Base-by-base conservation (phyloP, 23 tunicate species). In the Aplidium turbinatum region DNA sequence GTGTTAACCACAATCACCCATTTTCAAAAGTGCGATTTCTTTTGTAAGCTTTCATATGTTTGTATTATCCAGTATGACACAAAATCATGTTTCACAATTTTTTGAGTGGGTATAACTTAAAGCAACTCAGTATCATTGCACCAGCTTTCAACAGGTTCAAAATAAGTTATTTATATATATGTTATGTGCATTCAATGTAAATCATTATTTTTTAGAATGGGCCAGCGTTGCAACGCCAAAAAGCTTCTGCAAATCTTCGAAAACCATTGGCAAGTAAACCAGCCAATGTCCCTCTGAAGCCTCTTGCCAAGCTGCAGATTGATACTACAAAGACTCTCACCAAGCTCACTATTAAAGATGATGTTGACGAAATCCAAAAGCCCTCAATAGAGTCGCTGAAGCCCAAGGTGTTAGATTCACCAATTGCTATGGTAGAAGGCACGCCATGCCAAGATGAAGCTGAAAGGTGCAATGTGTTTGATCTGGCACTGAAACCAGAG, bases 381-480 rank as follows among this genome's bases (percentile, higher is more conserved):
- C 82, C 55, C 36, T 5, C 68, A 1, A 31, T 29, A 29, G 24
- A 21, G 21, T 36, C 9, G 4, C 28, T 36, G 7, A 38, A 19
- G 25, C 25, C 4, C 9, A 16, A 35, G 25, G 16, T 4, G 2
- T 11, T 30, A 11, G 63, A 40, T 0, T 33, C 62, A 1, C 73
- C 79, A 31, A 70, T 27, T 40, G 66, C 72, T 3, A 85, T 85
- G 91, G 70, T 35, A n/a, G 33, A 68, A 39, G 63, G 57, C 23
- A 57, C 70, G 3, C 83, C 91, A 2, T 6, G 45, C 5, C 26
- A 36, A 16, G 55, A 53, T 34, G 31, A 35, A 3, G 69, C 20
- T 34, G 26, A 35, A 34, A 57, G 31, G 32, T 36, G 56, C 0
- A 88, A 88, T 39, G 50, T 88, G 1, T 88, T 88, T 69, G 87